Evolutionary conservation across 2,888 invertebrate species (phyloP).

Genomic region (Andrena bicolor): DNA sequence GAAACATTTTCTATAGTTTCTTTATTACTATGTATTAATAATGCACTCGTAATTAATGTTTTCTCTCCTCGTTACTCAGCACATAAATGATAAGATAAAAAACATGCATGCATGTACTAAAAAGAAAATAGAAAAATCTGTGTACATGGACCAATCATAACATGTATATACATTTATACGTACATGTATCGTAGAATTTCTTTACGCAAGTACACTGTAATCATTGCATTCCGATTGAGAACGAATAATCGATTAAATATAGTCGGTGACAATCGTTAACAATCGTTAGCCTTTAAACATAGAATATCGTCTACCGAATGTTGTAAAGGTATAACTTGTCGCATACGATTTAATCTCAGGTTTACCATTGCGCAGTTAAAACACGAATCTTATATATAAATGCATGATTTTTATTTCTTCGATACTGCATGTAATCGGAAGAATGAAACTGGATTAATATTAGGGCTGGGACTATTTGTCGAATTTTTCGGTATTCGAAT

Average conservation of each 20-base stretch:
- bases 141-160: conserved; percentile 57
- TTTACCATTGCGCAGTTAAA: background rate
- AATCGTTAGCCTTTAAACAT: conserved; percentile 8
- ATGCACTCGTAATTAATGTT: conserved; percentile 22
- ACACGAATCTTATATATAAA: background rate
- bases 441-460: background rate
- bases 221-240: conserved; percentile 58
- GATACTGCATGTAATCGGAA: background rate
- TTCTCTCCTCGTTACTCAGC: conserved; percentile 58
- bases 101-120: conserved; percentile 64
- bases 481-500: too few species aligned
- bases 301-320: conserved; percentile 24
- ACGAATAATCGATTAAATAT: conserved; percentile 38
- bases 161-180: conserved; percentile 60
- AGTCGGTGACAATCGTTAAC: conserved; percentile 19
- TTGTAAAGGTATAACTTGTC: conserved; percentile 22
- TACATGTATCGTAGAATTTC: conserved; percentile 63
- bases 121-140: conserved; percentile 50
- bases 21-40: conserved; percentile 21
- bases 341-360: conserved; percentile 17
- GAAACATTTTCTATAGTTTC: conserved; percentile 40
- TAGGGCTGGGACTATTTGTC: too few species aligned
- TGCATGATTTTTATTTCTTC: conserved; percentile 4
- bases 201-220: conserved; percentile 59
- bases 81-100: conserved; percentile 61